Evolutionary conservation across 2,888 invertebrate species (phyloP).

Genomic region (Nephrotoma appendiculata): DNA sequence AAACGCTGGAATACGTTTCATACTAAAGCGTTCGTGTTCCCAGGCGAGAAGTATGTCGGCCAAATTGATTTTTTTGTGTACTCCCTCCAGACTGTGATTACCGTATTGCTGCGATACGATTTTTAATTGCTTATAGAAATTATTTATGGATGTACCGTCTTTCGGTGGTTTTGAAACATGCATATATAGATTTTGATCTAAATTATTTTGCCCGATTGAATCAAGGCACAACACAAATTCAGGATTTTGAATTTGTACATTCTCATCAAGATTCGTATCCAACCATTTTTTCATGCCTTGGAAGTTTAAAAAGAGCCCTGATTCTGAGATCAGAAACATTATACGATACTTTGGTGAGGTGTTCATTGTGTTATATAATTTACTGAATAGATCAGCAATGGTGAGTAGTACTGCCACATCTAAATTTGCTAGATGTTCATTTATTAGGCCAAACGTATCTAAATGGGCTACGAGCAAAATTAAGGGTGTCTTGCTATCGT

Average conservation of each 20-base stretch:
- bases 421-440: constrained; percentile 75
- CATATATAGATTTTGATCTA: constrained; percentile 42
- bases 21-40: constrained; percentile 96
- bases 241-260: constrained; percentile 43
- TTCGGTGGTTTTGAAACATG: constrained; percentile 95
- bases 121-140: constrained; percentile 49
- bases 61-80: constrained; percentile 93
- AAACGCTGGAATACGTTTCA: constrained; percentile 79
- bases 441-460: constrained; percentile 77
- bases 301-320: constrained; percentile 82
- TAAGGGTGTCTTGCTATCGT: constrained; percentile 57
- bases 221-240: constrained; percentile 85
- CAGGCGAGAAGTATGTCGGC: constrained; percentile 84
- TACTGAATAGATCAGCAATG: constrained; percentile 74
- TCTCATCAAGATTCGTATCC: constrained; percentile 75
- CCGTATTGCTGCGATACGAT: constrained; percentile 36
- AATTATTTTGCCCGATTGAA: constrained; percentile 42
- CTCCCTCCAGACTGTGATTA: constrained; percentile 43
- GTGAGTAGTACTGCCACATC: constrained; percentile 82
- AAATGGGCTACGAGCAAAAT: constrained; percentile 88
- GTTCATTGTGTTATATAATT: constrained; percentile 60
- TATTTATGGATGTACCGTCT: constrained; percentile 60
- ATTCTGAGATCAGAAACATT: constrained; percentile 78
- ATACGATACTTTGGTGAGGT: constrained; percentile 63
- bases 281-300: constrained; percentile 93